Evolutionary conservation across 2,888 invertebrate species (phyloP), one percentile per base, ranked within the genome.

Genomic region (Drosophila histrio): DNA sequence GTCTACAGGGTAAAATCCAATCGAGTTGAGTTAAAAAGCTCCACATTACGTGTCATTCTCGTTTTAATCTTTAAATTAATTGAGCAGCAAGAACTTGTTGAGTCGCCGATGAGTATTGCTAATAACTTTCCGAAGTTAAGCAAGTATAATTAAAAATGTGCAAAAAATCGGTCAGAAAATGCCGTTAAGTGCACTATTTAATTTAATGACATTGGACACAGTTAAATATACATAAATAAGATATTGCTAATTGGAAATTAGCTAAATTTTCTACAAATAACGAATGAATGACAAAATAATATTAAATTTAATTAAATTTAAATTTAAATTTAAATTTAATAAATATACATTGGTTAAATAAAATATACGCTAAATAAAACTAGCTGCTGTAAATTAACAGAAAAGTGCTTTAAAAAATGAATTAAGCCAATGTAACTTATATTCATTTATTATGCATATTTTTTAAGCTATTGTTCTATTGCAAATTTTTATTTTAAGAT

Each of bases 371-470:
- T 1, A 32, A 32, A 32, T 30, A 30, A 13, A 13, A 1, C 32
- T 2, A 5, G 6, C 4, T 32, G 1, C 17, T 44, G 13, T 24
- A 17, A 44, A 28, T 11, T 17, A 17, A 41, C 22, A 13, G 15
- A 39, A 30, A 7, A 22, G 19, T 26, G 24, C 5, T 28, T 28
- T 28, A 4, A 15, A 43, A 43, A 26, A 26, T n/a, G 39, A 38
- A 38, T 52, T 30, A 53, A 17, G 2, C 13, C 1, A 8, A 22
- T 8, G 9, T 21, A 38, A 39, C 21, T 22, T n/a, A 15, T 21
- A 46, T 26, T n/a, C 36, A 54, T 44, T 36, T 15, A 30, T 57
- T 57, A 47, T 38, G 57, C 38, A 30, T 47, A 47, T 57, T 46
- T 2, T 0, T 1, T n/a, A n/a, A n/a, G 26, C 50, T 52, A 52